These are phyloP conservation scores for Myripristis murdjan DNA, from an alignment of 2,797 vertebrate genomes.

Conservation along the genomic window DNA sequence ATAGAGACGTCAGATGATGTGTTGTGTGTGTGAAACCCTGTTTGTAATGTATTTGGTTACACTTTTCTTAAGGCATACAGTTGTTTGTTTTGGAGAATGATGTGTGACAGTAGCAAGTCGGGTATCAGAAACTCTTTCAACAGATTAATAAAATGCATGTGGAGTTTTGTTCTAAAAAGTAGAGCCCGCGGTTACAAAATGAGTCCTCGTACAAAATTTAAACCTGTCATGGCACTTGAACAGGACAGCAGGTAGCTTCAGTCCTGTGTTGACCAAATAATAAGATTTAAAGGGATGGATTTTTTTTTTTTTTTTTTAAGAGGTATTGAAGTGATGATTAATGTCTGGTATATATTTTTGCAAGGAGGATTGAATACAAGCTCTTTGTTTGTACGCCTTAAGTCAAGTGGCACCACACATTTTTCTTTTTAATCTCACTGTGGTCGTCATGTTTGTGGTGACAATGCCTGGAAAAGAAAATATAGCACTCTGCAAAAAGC, in stretches of 20 bases:
- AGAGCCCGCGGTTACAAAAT: too few relatives aligned
- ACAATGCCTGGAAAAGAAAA: constrained; percentile 27
- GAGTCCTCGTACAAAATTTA: too few relatives aligned
- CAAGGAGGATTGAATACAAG: not conserved
- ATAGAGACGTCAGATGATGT: constrained; percentile 21
- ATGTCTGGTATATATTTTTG: not conserved
- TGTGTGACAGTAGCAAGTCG: too few relatives aligned
- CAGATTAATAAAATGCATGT: too few relatives aligned
- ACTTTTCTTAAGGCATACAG: constrained; percentile 48
- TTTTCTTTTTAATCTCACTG: not conserved
- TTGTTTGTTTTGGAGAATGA: not conserved
- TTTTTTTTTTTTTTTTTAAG: too few relatives aligned
- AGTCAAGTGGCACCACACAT: constrained; percentile 42
- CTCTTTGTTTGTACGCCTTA: constrained; percentile 30
- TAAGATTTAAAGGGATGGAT: too few relatives aligned
- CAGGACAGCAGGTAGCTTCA: too few relatives aligned
- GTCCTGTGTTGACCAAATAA: too few relatives aligned
- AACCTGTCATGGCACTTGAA: too few relatives aligned
- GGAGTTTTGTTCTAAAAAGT: too few relatives aligned
- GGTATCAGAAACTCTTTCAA: too few relatives aligned
- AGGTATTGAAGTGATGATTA: too few relatives aligned
- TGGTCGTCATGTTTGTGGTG: not conserved
- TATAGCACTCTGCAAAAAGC: not conserved
- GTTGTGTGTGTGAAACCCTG: constrained; percentile 8
- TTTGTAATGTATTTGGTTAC: constrained; percentile 16